Conservation (phyloP, 2,797 vertebrate genomes). For the Rhynchotus rufescens region DNA sequence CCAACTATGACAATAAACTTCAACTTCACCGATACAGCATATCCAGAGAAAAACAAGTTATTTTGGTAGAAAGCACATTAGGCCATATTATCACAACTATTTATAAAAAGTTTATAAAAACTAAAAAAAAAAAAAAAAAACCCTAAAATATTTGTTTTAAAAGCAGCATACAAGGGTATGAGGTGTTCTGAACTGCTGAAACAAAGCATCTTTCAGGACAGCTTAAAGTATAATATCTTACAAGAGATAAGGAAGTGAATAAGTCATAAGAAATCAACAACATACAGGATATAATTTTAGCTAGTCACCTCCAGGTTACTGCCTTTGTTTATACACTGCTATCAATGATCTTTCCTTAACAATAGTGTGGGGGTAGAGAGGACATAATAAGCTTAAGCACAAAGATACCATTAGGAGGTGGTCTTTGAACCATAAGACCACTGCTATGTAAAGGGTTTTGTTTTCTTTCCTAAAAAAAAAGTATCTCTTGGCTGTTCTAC, state of each 20-base stretch:
- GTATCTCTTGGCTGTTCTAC: neutral
- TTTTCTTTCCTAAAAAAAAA: neutral
- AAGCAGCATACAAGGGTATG: neutral
- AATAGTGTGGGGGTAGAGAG: neutral
- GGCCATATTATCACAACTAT: neutral
- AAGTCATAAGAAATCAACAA: neutral
- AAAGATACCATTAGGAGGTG: neutral
- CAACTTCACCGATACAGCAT: neutral
- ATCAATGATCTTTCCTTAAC: neutral
- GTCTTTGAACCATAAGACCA: fast-evolving
- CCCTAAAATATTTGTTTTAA: neutral
- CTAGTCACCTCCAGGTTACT: neutral
- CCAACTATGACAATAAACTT: neutral
- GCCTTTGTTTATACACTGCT: neutral
- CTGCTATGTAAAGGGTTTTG: neutral
- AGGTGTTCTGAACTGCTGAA: neutral
- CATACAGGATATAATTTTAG: neutral
- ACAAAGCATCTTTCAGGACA: neutral
- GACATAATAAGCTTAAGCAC: neutral
- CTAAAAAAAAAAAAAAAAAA: too few species aligned
- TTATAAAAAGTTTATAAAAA: neutral
- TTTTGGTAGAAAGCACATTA: neutral
- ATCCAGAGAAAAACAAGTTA: neutral
- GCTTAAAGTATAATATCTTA: neutral
- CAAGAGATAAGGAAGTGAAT: neutral